Evolutionary conservation across 2,797 vertebrate species (phyloP), one percentile per base, ranked within the genome.

Genomic region (Danio albolineatus): DNA sequence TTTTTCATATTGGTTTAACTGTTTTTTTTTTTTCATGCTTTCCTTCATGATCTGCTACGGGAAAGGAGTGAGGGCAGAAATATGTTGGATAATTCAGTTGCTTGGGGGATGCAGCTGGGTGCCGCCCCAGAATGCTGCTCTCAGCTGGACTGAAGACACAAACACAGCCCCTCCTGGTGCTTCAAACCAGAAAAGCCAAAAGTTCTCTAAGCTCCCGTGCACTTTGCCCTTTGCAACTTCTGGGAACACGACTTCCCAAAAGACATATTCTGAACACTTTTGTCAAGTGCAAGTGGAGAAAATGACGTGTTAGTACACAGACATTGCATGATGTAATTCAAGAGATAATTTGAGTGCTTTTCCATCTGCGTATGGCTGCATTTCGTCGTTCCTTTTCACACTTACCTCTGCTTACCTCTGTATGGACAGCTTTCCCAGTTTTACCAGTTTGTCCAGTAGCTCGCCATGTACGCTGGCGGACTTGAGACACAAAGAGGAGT

Each of bases 101-200:
- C 64, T 44, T 67, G 53, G 4, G 39, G 64, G 62, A 39, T 69
- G 51, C 75, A 77, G 75, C 75, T 77, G 62, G 51, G 62, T 77
- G 75, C 51, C 21, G 10, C 62, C 39, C 10, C 51, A 76, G 19
- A 77, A 67, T 56, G 19, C 28, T 77, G 38, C 3, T 2, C 64
- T 76, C 49, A 66, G 61, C 19, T 76, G 49, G 73, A 54, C 19
- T 36, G 51, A 65, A 56, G 43, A 48, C 7, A 56, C 39, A 44
- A 10, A 46, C 4, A 1, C 6, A 1, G 19, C 36, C 41, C 10
- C 51, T 44, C 16, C 51, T 66, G 61, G 41, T 28, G 51, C 62
- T 76, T 76, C 14, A 46, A 66, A 76, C 8, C 61, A 67, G 51
- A 48, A 44, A 66, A 67, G 62, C 62, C 62, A 77, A 77, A 57